Base-by-base conservation (phyloP, 1,140 invertebrate genomes). In the Drosophila kurseongensis region DNA sequence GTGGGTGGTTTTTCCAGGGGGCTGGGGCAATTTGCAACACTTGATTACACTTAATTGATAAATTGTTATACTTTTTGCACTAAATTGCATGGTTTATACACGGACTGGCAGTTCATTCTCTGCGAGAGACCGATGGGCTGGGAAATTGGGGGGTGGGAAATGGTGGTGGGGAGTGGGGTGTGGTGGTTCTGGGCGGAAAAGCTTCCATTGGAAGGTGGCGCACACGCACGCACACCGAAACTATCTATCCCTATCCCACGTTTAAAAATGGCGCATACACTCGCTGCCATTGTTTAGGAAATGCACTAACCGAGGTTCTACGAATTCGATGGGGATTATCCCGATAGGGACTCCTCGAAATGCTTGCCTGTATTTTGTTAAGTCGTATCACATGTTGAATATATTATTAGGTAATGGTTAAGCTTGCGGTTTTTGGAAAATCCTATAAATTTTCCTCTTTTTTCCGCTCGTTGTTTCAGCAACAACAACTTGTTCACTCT, bases 401-500 rank as follows among this genome's bases (percentile, higher is more conserved):
- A 69, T 52, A 32, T 62, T 55, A 42, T 69, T 69, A 54, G 45
- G 56, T 51, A 62, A 73, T 75, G 54, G 40, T 18, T n/a, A 16
- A 5, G 12, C n/a, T 10, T 59, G 60, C 68, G 61, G 51, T 57
- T 56, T 72, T 57, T 42, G 52, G 51, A 56, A 59, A 60, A 63
- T 32, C 48, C 36, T 61, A 56, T 66, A 57, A 48, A 74, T 71
- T 76, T 78, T 75, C 60, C 71, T 62, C 67, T 27, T 68, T 63
- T 32, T 66, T 68, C 89, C 85, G 82, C 74, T 90, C 86, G 85
- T 73, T 90, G 85, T 76, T 82, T 90, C 71, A 82, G 75, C 84
- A 88, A 89, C 84, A 89, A 89, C 84, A 89, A 89, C 83, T 88
- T 88, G 83, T 88, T 88, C 83, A 89, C 84, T 88, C 83, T 88